These are phyloP conservation scores for Channa striata DNA, from an alignment of 2,797 vertebrate species.

Conservation along the genomic window DNA sequence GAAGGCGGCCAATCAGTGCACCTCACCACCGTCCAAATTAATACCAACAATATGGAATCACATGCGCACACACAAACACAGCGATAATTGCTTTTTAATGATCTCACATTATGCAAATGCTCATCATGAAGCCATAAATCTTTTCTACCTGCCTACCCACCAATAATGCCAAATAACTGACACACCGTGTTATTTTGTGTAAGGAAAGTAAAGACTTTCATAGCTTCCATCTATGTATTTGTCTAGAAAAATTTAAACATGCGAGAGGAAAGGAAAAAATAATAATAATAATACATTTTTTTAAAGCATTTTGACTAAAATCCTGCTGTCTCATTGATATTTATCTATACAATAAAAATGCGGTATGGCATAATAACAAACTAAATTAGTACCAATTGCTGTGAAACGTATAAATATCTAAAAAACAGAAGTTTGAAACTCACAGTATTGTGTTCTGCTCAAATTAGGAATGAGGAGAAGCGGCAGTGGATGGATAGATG, in stretches of 20 bases:
- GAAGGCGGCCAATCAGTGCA: constrained; percentile 49
- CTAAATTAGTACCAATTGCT: constrained; percentile 22
- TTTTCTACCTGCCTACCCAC: constrained; percentile 75
- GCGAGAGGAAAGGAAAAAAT: constrained; percentile 4
- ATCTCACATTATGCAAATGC: constrained; percentile 86
- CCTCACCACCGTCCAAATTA: constrained; percentile 60
- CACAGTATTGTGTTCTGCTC: constrained; percentile 29
- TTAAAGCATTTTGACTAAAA: background rate
- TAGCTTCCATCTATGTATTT: background rate
- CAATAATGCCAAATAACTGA: constrained; percentile 59
- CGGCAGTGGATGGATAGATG: constrained; percentile 33
- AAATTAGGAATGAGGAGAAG: constrained; percentile 49
- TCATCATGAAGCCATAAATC: constrained; percentile 80
- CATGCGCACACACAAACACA: constrained; percentile 48
- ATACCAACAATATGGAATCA: constrained; percentile 56
- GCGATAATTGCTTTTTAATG: constrained; percentile 86
- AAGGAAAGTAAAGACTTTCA: constrained; percentile 28
- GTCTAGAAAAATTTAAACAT: constrained; percentile 2
- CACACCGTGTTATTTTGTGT: constrained; percentile 11
- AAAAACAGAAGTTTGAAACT: constrained; percentile 39
- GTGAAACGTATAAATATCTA: constrained; percentile 39
- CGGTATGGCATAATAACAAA: constrained; percentile 16
- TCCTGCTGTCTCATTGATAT: constrained; percentile 16
- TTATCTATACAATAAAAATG: constrained; percentile 3
- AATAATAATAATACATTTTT: too few relatives aligned